These are phyloP conservation scores for Blastobasis lacticolella DNA, from an alignment of 2,888 invertebrate genomes.

Conservation along the genomic window DNA sequence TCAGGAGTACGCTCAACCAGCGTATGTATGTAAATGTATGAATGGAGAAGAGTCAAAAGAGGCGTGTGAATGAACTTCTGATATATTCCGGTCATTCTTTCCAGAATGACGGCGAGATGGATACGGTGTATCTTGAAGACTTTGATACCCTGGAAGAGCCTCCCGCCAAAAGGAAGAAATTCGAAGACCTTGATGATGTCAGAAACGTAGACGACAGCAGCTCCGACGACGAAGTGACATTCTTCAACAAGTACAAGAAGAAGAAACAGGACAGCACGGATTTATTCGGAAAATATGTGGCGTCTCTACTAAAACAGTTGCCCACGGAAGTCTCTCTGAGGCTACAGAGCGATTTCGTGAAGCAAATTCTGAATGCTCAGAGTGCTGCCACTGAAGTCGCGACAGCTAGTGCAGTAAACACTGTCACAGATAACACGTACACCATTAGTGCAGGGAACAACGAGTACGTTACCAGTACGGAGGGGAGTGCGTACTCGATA, in stretches of 20 bases:
- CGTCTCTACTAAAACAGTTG: constrained; percentile 28
- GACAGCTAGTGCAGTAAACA: too few species aligned
- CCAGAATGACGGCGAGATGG: constrained; percentile 16
- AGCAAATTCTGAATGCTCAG: constrained; percentile 19
- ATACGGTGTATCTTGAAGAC: constrained; percentile 19
- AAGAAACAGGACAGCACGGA: constrained; percentile 22
- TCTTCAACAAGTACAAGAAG: constrained; percentile 11
- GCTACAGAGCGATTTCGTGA: constrained; percentile 32
- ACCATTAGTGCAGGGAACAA: too few species aligned
- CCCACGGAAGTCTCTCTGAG: constrained; percentile 26
- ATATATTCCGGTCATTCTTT: not conserved
- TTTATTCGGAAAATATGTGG: constrained; percentile 31
- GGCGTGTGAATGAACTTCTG: too few species aligned
- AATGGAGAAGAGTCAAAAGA: too few species aligned
- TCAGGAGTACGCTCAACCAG: too few species aligned
- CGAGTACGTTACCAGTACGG: too few species aligned
- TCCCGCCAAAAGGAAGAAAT: not conserved
- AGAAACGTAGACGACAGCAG: constrained; percentile 2
- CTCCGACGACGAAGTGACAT: constrained; percentile 15
- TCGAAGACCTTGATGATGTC: not conserved
- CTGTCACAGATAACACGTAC: too few species aligned
- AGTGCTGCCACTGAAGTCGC: not conserved
- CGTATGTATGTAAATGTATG: too few species aligned
- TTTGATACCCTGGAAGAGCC: constrained; percentile 11
- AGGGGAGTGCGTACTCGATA: constrained; percentile 12